Conservation (phyloP, 2,797 vertebrate species). For the Anabas testudineus region DNA sequence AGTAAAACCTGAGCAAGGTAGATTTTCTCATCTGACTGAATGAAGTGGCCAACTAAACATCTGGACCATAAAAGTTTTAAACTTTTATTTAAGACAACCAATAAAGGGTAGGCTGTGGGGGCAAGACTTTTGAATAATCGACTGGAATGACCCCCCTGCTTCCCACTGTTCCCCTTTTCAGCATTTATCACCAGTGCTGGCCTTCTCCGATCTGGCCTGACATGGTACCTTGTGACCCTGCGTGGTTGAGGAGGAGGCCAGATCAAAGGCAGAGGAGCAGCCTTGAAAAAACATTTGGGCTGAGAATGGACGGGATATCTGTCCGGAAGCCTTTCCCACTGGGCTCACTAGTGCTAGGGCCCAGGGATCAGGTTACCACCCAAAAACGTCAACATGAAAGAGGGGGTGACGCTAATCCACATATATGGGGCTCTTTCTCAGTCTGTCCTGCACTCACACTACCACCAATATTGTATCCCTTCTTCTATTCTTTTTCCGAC, state of each 20-base stretch:
- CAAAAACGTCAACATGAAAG: slow-evolving; percentile 90
- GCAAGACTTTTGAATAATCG: slow-evolving; percentile 36
- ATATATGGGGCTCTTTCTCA: slow-evolving; percentile 79
- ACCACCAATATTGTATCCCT: slow-evolving; percentile 53
- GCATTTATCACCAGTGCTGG: slow-evolving; percentile 64
- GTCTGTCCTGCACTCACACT: slow-evolving; percentile 53
- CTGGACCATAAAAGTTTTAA: slow-evolving; percentile 28
- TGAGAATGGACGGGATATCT: slow-evolving; percentile 93
- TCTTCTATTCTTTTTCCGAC: slow-evolving; percentile 40
- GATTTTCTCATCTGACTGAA: slow-evolving; percentile 18
- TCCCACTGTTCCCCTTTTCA: slow-evolving; percentile 14
- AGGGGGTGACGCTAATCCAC: slow-evolving; percentile 84
- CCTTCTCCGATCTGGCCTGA: slow-evolving; percentile 74
- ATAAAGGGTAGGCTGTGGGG: slow-evolving; percentile 40
- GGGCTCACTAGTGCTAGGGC: slow-evolving; percentile 78
- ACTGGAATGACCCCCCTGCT: slow-evolving; percentile 15
- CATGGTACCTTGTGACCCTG: slow-evolving; percentile 89
- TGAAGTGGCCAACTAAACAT: slow-evolving; percentile 21
- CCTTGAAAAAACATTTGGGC: slow-evolving; percentile 97
- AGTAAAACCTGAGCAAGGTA: neutral
- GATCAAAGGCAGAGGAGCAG: slow-evolving; percentile 93
- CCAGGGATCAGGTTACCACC: slow-evolving; percentile 89
- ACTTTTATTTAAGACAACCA: slow-evolving; percentile 58
- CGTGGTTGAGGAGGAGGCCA: slow-evolving; percentile 83
- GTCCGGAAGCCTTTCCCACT: slow-evolving; percentile 94